phyloP scores from a whole-genome alignment of 2,113 vertebrate genomes.

The Solea solea region DNA sequence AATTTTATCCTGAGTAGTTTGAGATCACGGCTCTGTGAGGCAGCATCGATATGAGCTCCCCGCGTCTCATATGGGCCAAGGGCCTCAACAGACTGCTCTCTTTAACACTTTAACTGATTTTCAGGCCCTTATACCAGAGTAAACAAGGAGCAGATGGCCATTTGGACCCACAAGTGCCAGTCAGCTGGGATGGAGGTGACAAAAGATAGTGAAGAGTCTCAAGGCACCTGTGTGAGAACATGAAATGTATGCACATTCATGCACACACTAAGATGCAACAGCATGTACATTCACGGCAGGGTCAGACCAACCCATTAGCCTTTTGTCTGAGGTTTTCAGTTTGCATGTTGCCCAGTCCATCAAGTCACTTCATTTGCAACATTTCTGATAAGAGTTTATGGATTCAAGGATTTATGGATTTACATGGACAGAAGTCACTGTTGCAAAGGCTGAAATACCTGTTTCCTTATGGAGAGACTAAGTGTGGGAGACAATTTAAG shows the following conservation, averaged over 20 bases:
- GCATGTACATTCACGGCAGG: background rate
- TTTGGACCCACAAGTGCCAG: conserved; percentile 64
- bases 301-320: background rate
- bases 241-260: conserved; percentile 48
- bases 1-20: conserved; percentile 3
- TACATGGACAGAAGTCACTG: too few relatives aligned
- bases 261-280: conserved; percentile 9
- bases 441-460: too few relatives aligned
- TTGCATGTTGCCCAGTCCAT: too few relatives aligned
- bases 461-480: too few relatives aligned
- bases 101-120: conserved; percentile 61
- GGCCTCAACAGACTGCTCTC: conserved; percentile 30
- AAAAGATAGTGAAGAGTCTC: conserved; percentile 25
- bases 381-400: too few relatives aligned
- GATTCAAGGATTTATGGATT: too few relatives aligned
- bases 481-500: too few relatives aligned
- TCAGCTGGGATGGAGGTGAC: conserved; percentile 30
- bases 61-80: conserved; percentile 29
- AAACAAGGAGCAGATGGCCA: conserved; percentile 68
- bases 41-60: background rate
- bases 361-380: too few relatives aligned
- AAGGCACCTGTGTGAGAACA: conserved; percentile 12
- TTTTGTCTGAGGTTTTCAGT: background rate
- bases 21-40: conserved; percentile 4
- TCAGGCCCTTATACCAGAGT: conserved; percentile 42